A percentile compares a stretch with the other conserved stretches of the same genome.
Conservation (phyloP, 2,888 invertebrate genomes). For the Smittia sp. region DNA sequence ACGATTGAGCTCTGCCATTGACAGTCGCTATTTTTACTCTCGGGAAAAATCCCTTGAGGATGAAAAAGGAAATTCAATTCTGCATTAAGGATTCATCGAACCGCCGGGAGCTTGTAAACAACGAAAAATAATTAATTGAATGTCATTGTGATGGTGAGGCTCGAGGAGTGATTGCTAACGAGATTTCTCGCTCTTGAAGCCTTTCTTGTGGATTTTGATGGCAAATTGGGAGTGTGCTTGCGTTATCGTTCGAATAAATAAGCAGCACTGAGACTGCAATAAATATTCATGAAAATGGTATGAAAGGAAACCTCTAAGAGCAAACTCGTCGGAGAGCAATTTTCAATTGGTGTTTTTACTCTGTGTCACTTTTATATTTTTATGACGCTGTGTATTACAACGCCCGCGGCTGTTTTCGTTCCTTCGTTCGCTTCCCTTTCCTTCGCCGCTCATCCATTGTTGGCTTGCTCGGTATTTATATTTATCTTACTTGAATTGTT, state of each 20-base stretch:
- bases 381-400: not conserved
- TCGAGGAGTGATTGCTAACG: conserved; percentile 8
- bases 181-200: not conserved
- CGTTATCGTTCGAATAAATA: not conserved
- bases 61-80: not conserved
- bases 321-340: not conserved
- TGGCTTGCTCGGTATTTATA: not conserved
- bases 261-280: not conserved
- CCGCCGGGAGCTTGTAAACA: not conserved
- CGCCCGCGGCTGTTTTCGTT: not conserved
- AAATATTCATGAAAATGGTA: conserved; percentile 4
- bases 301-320: conserved; percentile 7
- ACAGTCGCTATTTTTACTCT: not conserved
- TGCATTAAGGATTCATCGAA: conserved; percentile 16
- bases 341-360: conserved; percentile 21
- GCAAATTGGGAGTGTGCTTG: not conserved
- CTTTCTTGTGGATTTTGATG: not conserved
- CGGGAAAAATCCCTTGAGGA: too few relatives aligned
- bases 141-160: conserved; percentile 12
- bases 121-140: conserved; percentile 19
- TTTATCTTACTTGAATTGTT: conserved; percentile 23
- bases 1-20: not conserved
- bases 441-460: not conserved
- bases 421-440: not conserved
- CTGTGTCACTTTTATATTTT: conserved; percentile 19